Base-by-base conservation (phyloP, 2,888 invertebrate species). In the Euplagia quadripunctaria region DNA sequence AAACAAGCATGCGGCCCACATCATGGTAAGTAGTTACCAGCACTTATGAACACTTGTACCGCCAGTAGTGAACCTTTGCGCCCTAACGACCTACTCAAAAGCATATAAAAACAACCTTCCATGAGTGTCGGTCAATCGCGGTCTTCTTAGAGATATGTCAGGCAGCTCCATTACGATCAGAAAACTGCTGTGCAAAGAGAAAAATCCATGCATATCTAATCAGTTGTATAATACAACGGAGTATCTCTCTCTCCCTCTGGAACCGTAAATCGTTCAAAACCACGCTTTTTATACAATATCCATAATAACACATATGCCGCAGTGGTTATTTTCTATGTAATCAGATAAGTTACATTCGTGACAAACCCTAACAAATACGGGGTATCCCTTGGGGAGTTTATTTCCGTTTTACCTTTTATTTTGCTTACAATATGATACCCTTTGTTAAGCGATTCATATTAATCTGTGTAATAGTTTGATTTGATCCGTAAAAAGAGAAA, bases 201-300 rank as follows among this genome's bases (percentile, higher is more conserved):
- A 61, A 31, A 31, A 14, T 31, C 61, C 20, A 31, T 61, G 61
- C 61, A 61, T 61, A 14, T 61, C 31, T 31, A 61, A 61, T 31
- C 31, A 31, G 14, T 61, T 31, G 31, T 61, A 31, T 61, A 31
- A 61, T 31, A 61, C 61, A 31, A 61, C 4, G 31, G 31, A 46
- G 31, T 31, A 1, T 2, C 31, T 31, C 31, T 31, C 2, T 31
- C 31, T 31, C 31, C 79, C 76, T 71, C 67, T 64, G 43, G 63
- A 75, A 77, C 71, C 73, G 72, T 78, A 75, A 69, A 71, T 73
- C 41, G 70, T 55, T 80, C 46, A 51, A 51, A 66, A 51, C 31
- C 51, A 66, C 31, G 16, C 31, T 66, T 66, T 66, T 41, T 51
- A 11, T 66, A 51, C 41, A 41, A 66, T 14, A 9, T 16, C 41